Evolutionary conservation across 2,113 vertebrate genomes (phyloP), one percentile per base, ranked within the genome.

Genomic region (Aldabrachelys gigantea): DNA sequence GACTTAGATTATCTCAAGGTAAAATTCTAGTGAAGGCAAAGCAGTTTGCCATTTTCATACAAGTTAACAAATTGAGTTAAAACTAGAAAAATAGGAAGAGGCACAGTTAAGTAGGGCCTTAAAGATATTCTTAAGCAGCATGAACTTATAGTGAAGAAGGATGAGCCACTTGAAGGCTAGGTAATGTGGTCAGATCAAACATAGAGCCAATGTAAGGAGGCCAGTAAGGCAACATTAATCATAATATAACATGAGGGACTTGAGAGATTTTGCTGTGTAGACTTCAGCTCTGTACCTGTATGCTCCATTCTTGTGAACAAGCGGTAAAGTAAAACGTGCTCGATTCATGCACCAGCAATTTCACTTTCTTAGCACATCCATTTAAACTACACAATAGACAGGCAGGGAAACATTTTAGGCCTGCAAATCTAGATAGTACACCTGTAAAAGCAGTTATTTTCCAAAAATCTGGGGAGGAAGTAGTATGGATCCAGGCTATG

Each of bases 291-390:
- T 7, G 3, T 24, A 10, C 38, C 56, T 72, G 0, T 0, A 5
- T 19, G 5, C 27, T 80, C 53, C 22, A 7, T 49, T 89, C 56
- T 27, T 44, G 17, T 35, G 80, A 76, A 21, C 38, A 83, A 76
- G 76, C 17, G 57, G 57, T 25, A 8, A 85, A 87, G 17, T 22
- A 6, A 89, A 80, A n/a, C 57, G 69, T 69, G 83, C 56, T 69
- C 81, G 29, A 25, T 22, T n/a, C 25, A 25, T 59, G 54, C n/a
- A 84, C 76, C 49, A 78, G 82, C 29, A 47, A 27, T 44, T 65
- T 90, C 0, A 0, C 35, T 35, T 21, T 25, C 31, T 57, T 12
- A 6, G 83, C 82, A 38, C 0, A 0, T 50, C 53, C n/a, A 53
- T 19, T 72, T 31, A 78, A 49, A 57, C 13, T 7, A 17, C 47